Evolutionary conservation across 1,140 invertebrate genomes (phyloP), one percentile per base, ranked within the genome.

Genomic region (Ladona fulva): DNA sequence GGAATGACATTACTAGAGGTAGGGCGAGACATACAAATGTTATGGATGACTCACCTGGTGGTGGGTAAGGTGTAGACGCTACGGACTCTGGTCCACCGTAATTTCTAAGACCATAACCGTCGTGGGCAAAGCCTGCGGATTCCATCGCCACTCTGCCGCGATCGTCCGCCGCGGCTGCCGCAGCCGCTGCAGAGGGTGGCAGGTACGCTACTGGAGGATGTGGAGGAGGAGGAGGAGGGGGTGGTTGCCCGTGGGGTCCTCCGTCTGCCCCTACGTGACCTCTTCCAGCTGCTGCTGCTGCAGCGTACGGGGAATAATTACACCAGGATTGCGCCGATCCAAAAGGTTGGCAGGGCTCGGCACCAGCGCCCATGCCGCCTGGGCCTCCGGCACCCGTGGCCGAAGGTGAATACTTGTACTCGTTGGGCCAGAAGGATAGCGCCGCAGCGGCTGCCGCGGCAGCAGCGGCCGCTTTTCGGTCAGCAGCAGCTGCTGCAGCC

Each of bases 11-110:
- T 37, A n/a, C 29, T 8, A 37, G 1, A n/a, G 29, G 29, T 37
- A 37, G n/a, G 52, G 52, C 52, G 52, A 12, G 52, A 16, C 52
- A 12, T 22, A 6, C n/a, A 66, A 66, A 19, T 66, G 52, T 22
- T 37, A 37, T 37, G 8, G 29, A 82, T 85, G 84, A 84, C 87
- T 86, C 89, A 89, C 92, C 92, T 90, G 92, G 90, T 83, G 92
- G 91, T 81, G 92, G 91, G 81, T 94, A 94, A 0, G 92, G 92
- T 79, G 91, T 92, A 78, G 92, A 91, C 24, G 92, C 90, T 78
- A 94, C 92, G 16, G 91, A 88, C 81, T 94, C 92, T 0, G 92
- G 89, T 24, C 89, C 89, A 29, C 86, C 88, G 82, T 94, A 94
- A 85, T 91, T 93, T 80, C 92, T 88, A 12, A 94, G 87, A 11